Percentiles rank a stretch among this genome's conserved stretches.
Conservation (phyloP, 64 coral and sea anemone species). For the Cladopsammia gracilis region DNA sequence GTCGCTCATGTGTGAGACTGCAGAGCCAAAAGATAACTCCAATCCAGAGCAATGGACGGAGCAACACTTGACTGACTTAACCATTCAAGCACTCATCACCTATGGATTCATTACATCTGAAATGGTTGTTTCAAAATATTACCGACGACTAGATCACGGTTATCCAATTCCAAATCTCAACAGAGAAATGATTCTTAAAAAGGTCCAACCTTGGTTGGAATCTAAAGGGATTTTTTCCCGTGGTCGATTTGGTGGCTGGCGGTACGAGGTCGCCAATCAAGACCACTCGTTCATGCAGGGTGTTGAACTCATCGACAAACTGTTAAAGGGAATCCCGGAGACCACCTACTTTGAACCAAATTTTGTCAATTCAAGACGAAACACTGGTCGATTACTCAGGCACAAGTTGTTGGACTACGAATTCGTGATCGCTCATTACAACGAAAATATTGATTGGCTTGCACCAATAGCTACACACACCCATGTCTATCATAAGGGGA, state of each 20-base stretch:
- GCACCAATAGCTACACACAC: conserved; percentile 23
- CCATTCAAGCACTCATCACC: conserved; percentile 45
- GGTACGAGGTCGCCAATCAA: conserved; percentile 81
- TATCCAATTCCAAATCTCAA: conserved; percentile 76
- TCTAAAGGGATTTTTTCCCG: conserved; percentile 70
- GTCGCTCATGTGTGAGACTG: conserved; percentile 82
- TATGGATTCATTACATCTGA: conserved; percentile 77
- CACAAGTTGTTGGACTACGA: conserved; percentile 54
- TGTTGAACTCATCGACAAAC: conserved; percentile 66
- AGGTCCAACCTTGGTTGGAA: conserved; percentile 79
- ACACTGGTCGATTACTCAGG: conserved; percentile 56
- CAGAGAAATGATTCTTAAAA: conserved; percentile 66
- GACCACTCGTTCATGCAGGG: conserved; percentile 92
- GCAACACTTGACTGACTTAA: conserved; percentile 36
- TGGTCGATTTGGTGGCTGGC: conserved; percentile 84
- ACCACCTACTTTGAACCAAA: conserved; percentile 68
- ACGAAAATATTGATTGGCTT: conserved; percentile 78
- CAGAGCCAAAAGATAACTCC: conserved; percentile 48
- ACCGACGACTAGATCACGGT: conserved; percentile 70
- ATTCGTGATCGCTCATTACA: conserved; percentile 76
- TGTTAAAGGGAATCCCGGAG: conserved; percentile 76
- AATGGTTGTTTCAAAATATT: conserved; percentile 64
- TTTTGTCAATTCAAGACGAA: conserved; percentile 72
- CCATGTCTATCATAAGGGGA: conserved; percentile 85
- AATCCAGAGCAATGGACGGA: conserved; percentile 56